Percentiles rank a stretch among this genome's conserved stretches.
phyloP scores from a whole-genome alignment of 2,888 invertebrate genomes.

The Andrena marginata region DNA sequence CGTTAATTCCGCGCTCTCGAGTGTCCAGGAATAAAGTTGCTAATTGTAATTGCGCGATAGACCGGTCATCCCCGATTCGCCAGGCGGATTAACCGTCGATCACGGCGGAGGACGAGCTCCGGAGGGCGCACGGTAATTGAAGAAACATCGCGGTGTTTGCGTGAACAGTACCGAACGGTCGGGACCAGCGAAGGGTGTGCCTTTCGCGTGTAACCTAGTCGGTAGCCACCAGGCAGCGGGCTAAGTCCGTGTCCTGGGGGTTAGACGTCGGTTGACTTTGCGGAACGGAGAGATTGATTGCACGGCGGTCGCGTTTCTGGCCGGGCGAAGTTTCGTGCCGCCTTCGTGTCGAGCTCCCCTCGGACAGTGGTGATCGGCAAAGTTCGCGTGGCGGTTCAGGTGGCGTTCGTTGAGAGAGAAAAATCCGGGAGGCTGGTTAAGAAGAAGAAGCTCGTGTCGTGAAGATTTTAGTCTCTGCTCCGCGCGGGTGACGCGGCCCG shows the following conservation, averaged over 20 bases:
- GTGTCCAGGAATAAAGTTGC: constrained; percentile 1
- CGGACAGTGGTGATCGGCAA: background rate
- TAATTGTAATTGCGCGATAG: background rate
- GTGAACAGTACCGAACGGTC: constrained; percentile 46
- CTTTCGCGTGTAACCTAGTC: constrained; percentile 54
- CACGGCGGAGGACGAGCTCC: constrained; percentile 10
- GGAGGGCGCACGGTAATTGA: constrained; percentile 36
- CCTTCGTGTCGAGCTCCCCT: background rate
- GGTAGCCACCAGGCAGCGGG: constrained; percentile 33
- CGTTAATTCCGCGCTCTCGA: background rate
- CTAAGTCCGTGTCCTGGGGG: background rate
- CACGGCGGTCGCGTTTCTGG: background rate
- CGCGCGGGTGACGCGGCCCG: background rate
- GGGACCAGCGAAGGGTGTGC: constrained; percentile 57
- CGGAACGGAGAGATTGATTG: constrained; percentile 32
- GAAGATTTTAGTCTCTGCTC: background rate
- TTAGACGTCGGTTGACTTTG: background rate
- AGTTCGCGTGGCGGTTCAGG: background rate
- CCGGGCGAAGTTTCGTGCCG: background rate
- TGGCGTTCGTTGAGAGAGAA: constrained; percentile 4
- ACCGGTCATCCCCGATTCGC: background rate
- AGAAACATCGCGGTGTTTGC: constrained; percentile 37
- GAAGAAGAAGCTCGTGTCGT: background rate
- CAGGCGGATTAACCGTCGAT: constrained; percentile 23
- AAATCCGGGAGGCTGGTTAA: background rate